Base-by-base conservation (phyloP, 2,888 invertebrate genomes). In the Bombylius major region DNA sequence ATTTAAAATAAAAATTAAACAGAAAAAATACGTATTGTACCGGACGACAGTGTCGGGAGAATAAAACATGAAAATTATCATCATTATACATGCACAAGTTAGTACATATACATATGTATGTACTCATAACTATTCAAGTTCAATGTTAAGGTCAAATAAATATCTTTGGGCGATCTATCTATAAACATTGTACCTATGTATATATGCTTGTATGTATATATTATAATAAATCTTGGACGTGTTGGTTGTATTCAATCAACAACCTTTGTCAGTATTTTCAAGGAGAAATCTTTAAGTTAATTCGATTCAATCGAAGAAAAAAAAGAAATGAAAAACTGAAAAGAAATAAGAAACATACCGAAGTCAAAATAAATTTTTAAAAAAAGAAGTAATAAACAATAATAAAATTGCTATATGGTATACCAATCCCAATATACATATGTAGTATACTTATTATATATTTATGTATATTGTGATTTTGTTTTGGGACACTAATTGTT, bases 141-240 rank as follows among this genome's bases (percentile, higher is more conserved):
- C 53, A 54, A 54, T 54, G 53, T 54, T 54, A 54, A 54, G 53
- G 53, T 54, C 53, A 54, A 39, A 54, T 54, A 54, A 54, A 54
- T 54, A 54, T 48, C 48, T 47, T 6, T 46, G n/a, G n/a, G 46
- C 11, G 44, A 11, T 44, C 12, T 23, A 11, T 44, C 12, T 23
- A 23, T 23, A 23, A 23, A 3, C 23, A 23, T 23, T 23, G 23
- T 23, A 3, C 23, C 23, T 42, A 42, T 8, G 39, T 39, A 11
- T 39, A 34, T 8, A 42, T 42, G 5, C 39, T 42, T 3, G 11
- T 42, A 23, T 9, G 9, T 47, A 31, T 11, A 23, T 23, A 23
- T 23, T 23, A 23, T 23, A 23, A 23, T 23, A 23, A 23, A 23
- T 23, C 23, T 23, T 23, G 23, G 23, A 23, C 23, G 23, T 23